A percentile compares a stretch with the other conserved stretches of the same genome.
phyloP scores from a whole-genome alignment of 2,113 vertebrate genomes.

The Coregonus clupeaformis region DNA sequence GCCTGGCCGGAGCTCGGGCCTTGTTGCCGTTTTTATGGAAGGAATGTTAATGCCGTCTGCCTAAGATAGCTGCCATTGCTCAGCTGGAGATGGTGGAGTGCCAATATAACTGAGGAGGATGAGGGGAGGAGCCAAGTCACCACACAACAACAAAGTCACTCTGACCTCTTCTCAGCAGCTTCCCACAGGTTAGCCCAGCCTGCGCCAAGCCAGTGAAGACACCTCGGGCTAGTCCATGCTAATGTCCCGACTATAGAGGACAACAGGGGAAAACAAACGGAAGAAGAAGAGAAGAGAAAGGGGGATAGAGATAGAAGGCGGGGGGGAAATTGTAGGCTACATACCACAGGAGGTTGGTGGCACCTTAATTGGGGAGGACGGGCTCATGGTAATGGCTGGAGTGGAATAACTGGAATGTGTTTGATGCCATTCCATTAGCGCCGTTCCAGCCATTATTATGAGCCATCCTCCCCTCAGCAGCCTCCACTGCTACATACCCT shows the following conservation, averaged over 20 bases:
- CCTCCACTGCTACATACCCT: too few species aligned
- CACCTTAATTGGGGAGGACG: too few species aligned
- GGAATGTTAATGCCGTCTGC: conserved; percentile 35
- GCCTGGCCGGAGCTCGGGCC: conserved; percentile 4
- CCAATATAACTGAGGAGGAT: not conserved
- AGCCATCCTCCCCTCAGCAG: too few species aligned
- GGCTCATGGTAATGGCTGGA: too few species aligned
- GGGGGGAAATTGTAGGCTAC: not conserved
- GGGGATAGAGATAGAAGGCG: too few species aligned
- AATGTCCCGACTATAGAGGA: conserved; percentile 4
- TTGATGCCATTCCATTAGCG: too few species aligned
- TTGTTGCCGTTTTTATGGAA: conserved; percentile 27
- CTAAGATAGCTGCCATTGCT: conserved; percentile 9
- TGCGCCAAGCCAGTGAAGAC: not conserved
- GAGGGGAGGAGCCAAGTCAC: not conserved
- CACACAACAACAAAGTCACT: not conserved
- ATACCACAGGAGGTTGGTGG: too few species aligned
- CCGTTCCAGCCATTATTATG: too few species aligned
- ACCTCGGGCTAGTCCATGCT: conserved; percentile 11
- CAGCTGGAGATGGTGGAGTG: not conserved
- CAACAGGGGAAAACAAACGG: not conserved
- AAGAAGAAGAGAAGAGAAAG: not conserved
- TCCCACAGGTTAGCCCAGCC: conserved; percentile 8
- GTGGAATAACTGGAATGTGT: too few species aligned
- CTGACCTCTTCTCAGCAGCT: conserved; percentile 12